Base-by-base conservation (phyloP, 2,888 invertebrate genomes). In the Synanthedon vespiformis region DNA sequence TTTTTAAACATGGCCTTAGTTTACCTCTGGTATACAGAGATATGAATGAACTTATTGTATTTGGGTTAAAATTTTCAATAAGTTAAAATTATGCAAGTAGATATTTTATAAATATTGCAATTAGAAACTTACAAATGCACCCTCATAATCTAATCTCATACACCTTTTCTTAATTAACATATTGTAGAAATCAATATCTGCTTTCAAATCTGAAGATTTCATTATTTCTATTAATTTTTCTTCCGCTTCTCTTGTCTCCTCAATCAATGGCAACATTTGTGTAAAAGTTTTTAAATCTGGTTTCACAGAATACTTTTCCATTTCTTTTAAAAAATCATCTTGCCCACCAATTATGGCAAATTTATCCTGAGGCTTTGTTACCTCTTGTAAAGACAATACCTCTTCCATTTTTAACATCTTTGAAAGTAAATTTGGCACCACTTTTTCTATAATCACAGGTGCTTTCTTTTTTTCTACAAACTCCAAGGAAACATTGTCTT, bases 181-280 rank as follows among this genome's bases (percentile, higher is more conserved):
- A 74, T 97, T 97, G 67, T 92, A 96, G 74, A 97, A 95, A 70
- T 92, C 92, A 53, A 94, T 89, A 77, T 97, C 96, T 2, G 92
- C 88, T 61, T 88, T 89, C 0, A 95, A 71, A 10, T 89, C 82
- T 48, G 79, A 78, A 55, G 79, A 76, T 54, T 90, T 89, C 76
- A 96, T 90, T 53, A 84, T 76, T 51, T 78, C 75, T 4, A 97
- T 66, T 8, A 97, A 70, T 56, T 89, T 89, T 52, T 90, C 87
- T 74, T 98, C 97, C 13, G 91, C 90, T 52, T 90, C 85, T 56
- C 77, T 67, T 13, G 90, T 91, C 22, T 90, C 80, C 3, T 95
- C 94, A 56, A 94, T 82, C 52, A 92, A 82, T 60, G 93, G 91
- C 48, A 97, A 70, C 62, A 98, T 86, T 68, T 92, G 90, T 5